Percentiles rank a stretch among this genome's conserved stretches.
Conservation (phyloP, 2,113 vertebrate genomes). For the Corydoras sp. region DNA sequence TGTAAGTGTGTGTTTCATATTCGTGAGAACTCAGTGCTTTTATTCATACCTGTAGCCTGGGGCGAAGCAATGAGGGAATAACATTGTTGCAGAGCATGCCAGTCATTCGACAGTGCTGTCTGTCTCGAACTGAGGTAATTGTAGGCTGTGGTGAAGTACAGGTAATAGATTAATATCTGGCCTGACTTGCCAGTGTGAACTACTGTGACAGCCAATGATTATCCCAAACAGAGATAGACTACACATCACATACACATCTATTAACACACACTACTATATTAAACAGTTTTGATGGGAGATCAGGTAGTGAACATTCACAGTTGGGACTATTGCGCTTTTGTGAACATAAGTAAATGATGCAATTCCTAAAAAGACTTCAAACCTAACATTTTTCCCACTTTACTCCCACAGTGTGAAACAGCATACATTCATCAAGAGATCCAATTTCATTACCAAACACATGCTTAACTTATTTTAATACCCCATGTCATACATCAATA, state of each 20-base stretch:
- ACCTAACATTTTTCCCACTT: background rate
- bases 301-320: background rate
- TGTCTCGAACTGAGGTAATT: slow-evolving; percentile 41
- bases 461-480: background rate
- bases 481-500: too few relatives aligned
- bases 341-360: background rate
- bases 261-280: slow-evolving; percentile 6
- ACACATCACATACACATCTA: background rate
- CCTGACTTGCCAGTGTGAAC: slow-evolving; percentile 52
- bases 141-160: slow-evolving; percentile 56
- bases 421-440: slow-evolving; percentile 1
- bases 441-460: background rate
- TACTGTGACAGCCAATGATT: slow-evolving; percentile 65
- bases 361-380: slow-evolving; percentile 8
- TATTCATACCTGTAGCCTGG: slow-evolving; percentile 37
- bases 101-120: slow-evolving; percentile 31
- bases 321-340: slow-evolving; percentile 1
- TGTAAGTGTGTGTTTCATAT: slow-evolving; percentile 18
- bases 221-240: slow-evolving; percentile 54
- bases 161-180: slow-evolving; percentile 72
- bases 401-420: background rate
- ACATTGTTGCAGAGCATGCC: slow-evolving; percentile 30
- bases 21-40: slow-evolving; percentile 40
- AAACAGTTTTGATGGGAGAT: slow-evolving; percentile 10
- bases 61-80: slow-evolving; percentile 30